Conservation (phyloP, 2,797 vertebrate species). For the Toxotes lorentzi region DNA sequence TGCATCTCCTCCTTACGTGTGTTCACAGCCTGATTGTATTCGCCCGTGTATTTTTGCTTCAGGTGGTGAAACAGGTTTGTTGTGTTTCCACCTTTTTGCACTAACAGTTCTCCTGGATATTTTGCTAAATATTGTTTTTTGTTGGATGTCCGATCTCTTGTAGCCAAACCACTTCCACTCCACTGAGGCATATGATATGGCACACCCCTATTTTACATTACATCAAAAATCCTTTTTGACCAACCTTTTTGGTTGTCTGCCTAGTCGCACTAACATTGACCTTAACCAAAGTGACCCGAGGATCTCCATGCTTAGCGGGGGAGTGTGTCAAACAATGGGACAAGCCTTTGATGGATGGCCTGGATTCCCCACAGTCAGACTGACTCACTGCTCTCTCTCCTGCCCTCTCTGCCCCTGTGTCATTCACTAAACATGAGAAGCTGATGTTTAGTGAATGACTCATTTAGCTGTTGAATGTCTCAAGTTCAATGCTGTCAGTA, state of each 20-base stretch:
- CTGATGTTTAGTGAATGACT: no score
- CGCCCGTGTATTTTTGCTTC: no score
- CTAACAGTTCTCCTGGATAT: no score
- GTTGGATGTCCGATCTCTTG: no score
- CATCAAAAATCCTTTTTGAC: slow-evolving; percentile 13
- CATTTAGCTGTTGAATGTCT: slow-evolving; percentile 27
- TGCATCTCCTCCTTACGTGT: no score
- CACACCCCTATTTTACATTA: no score
- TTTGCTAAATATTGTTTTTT: no score
- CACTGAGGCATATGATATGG: no score
- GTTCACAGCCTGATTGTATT: no score
- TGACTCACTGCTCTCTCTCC: background rate
- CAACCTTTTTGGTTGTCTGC: slow-evolving; percentile 3
- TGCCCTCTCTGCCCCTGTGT: slow-evolving; percentile 41
- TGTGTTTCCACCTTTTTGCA: no score
- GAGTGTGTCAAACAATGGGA: slow-evolving; percentile 32
- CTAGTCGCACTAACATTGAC: slow-evolving; percentile 39
- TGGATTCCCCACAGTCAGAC: slow-evolving; percentile 34
- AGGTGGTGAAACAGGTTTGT: no score
- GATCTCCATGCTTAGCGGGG: slow-evolving; percentile 17
- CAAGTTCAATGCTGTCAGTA: slow-evolving; percentile 26
- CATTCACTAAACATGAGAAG: slow-evolving; percentile 22
- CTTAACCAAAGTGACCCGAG: slow-evolving; percentile 27
- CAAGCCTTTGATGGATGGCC: slow-evolving; percentile 39
- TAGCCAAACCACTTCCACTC: no score